Evolutionary conservation across 2,888 invertebrate species (phyloP).

Genomic region (Meandrusa payeni): DNA sequence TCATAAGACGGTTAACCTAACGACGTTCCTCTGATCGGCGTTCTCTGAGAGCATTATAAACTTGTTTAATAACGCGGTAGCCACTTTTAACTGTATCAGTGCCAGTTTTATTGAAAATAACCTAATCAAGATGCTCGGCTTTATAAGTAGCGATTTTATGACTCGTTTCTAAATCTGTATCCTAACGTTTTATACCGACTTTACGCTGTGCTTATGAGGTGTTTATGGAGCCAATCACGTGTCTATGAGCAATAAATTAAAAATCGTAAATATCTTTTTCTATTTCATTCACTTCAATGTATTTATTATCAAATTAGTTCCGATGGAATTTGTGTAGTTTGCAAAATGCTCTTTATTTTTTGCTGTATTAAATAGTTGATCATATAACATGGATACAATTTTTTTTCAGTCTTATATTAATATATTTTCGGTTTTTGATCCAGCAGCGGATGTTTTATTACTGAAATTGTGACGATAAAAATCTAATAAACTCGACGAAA

Average conservation of each 20-base stretch:
- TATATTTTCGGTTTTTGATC: too few relatives aligned
- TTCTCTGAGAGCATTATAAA: constrained; percentile 34
- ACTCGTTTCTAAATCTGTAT: constrained; percentile 21
- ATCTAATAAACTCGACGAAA: too few relatives aligned
- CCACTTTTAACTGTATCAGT: constrained; percentile 38
- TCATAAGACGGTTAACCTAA: constrained; percentile 57
- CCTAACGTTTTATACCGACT: constrained; percentile 15
- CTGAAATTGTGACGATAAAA: too few relatives aligned
- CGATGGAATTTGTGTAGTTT: neutral
- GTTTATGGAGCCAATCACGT: constrained; percentile 18
- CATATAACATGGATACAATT: too few relatives aligned
- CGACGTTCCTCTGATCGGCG: constrained; percentile 38
- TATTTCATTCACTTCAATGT: too few relatives aligned
- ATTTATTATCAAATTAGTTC: constrained; percentile 1
- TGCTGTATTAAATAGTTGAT: too few relatives aligned
- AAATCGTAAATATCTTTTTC: neutral
- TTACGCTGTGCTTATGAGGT: constrained; percentile 16
- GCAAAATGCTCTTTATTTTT: neutral
- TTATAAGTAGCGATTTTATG: constrained; percentile 16
- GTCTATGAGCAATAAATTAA: constrained; percentile 6
- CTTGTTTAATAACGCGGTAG: constrained; percentile 43
- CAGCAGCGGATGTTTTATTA: too few relatives aligned
- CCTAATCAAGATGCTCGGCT: constrained; percentile 33
- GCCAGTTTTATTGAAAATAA: constrained; percentile 43
- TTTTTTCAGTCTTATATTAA: too few relatives aligned